Percentiles rank a stretch among this genome's conserved stretches.
phyloP scores from a whole-genome alignment of 1,140 invertebrate genomes.

The Archegozetes longisetosus region DNA sequence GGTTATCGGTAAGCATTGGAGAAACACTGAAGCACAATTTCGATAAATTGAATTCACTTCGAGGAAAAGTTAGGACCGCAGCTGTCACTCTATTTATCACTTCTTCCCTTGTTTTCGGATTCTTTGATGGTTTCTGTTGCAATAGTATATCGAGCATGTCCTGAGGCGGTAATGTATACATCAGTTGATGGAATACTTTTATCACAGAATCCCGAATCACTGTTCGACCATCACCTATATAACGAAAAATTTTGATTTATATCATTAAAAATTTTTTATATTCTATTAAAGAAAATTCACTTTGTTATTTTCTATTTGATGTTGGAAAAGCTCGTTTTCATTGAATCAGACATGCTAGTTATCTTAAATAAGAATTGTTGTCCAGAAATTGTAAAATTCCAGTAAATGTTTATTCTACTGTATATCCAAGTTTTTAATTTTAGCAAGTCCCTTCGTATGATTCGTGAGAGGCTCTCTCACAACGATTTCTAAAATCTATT shows the following conservation, averaged over 20 bases:
- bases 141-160: slow-evolving; percentile 42
- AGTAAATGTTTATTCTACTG: too few species aligned
- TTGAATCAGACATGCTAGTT: too few species aligned
- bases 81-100: slow-evolving; percentile 57
- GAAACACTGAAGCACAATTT: slow-evolving; percentile 39
- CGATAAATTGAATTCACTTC: slow-evolving; percentile 54
- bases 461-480: too few species aligned
- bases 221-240: slow-evolving; percentile 35
- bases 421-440: too few species aligned
- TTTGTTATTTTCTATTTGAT: too few species aligned
- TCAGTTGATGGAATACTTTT: slow-evolving; percentile 43
- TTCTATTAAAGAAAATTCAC: too few species aligned
- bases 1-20: slow-evolving; percentile 44
- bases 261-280: too few species aligned
- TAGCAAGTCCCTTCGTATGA: too few species aligned
- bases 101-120: slow-evolving; percentile 54
- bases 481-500: too few species aligned
- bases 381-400: too few species aligned
- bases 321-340: too few species aligned
- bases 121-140: slow-evolving; percentile 45
- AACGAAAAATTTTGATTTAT: neutral
- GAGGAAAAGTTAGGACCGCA: slow-evolving; percentile 56
- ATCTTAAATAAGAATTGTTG: too few species aligned
- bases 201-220: slow-evolving; percentile 31
- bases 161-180: slow-evolving; percentile 44